A percentile compares a stretch with the other conserved stretches of the same genome.
These are phyloP conservation scores for Hippolais icterina DNA, from an alignment of 2,113 vertebrate species.

Conservation along the genomic window DNA sequence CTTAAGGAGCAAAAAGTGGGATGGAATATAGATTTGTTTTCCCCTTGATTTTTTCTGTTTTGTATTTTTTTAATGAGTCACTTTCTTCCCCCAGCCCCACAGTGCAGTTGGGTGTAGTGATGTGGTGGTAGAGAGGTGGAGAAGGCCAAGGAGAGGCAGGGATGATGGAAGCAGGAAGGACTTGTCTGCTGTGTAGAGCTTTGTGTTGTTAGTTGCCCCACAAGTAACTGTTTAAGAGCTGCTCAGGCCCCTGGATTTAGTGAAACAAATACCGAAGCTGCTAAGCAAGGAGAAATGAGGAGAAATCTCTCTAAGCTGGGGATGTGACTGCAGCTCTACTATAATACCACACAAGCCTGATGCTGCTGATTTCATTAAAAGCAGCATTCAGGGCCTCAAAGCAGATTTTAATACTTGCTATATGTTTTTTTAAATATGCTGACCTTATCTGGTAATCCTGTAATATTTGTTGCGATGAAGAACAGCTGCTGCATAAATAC, in stretches of 20 bases:
- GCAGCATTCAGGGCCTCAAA: slow-evolving; percentile 34
- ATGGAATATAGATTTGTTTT: neutral
- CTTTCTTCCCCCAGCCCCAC: neutral
- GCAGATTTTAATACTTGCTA: slow-evolving; percentile 59
- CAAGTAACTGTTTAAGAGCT: neutral
- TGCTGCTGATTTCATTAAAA: slow-evolving; percentile 64
- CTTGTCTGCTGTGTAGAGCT: neutral
- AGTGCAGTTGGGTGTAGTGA: neutral
- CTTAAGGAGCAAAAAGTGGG: neutral
- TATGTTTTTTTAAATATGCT: slow-evolving; percentile 49
- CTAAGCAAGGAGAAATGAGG: slow-evolving; percentile 46
- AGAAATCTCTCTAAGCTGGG: slow-evolving; percentile 39
- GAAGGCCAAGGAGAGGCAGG: neutral
- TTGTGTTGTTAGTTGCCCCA: neutral
- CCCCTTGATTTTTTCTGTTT: neutral
- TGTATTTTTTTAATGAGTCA: neutral
- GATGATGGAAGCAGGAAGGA: neutral
- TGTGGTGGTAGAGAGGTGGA: neutral
- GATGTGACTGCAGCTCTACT: slow-evolving; percentile 25
- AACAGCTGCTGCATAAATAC: slow-evolving; percentile 70
- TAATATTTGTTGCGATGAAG: slow-evolving; percentile 62
- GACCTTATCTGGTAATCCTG: slow-evolving; percentile 66
- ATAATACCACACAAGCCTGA: slow-evolving; percentile 43
- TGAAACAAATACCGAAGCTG: slow-evolving; percentile 21
- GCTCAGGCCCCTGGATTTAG: slow-evolving; percentile 13